Evolutionary conservation across 2,888 invertebrate species (phyloP).

Genomic region (Urechis unicinctus): DNA sequence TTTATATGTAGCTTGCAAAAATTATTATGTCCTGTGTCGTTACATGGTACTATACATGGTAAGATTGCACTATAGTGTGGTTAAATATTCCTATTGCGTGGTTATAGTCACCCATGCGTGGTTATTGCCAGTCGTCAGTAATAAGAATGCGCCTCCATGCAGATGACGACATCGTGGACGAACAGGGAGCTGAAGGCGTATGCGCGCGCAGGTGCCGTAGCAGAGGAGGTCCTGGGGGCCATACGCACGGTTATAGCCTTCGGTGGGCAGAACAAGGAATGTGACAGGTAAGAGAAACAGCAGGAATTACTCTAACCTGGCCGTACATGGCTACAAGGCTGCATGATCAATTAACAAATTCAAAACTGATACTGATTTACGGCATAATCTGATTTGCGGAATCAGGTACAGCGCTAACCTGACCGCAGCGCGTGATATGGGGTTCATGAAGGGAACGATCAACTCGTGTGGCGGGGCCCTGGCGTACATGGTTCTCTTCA

Average conservation of each 20-base stretch:
- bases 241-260: slow-evolving; percentile 35
- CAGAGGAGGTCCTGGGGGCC: slow-evolving; percentile 28
- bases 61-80: too few relatives aligned
- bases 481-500: slow-evolving; percentile 47
- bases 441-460: slow-evolving; percentile 39
- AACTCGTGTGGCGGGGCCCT: slow-evolving; percentile 36
- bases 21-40: neutral
- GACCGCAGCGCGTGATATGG: slow-evolving; percentile 40
- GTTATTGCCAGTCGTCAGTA: too few relatives aligned
- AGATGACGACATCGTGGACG: slow-evolving; percentile 17
- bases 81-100: too few relatives aligned
- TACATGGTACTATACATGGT: neutral
- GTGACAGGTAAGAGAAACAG: slow-evolving; percentile 15
- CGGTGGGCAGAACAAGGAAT: slow-evolving; percentile 29
- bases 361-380: neutral
- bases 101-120: too few relatives aligned
- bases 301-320: too few relatives aligned
- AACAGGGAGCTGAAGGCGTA: slow-evolving; percentile 52
- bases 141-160: too few relatives aligned
- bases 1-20: too few relatives aligned
- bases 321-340: too few relatives aligned
- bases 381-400: too few relatives aligned
- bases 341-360: too few relatives aligned
- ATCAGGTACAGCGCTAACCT: slow-evolving; percentile 23
- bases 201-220: slow-evolving; percentile 52